Base-by-base conservation (phyloP, 1,140 invertebrate species). In the Xylocopa sonorina region DNA sequence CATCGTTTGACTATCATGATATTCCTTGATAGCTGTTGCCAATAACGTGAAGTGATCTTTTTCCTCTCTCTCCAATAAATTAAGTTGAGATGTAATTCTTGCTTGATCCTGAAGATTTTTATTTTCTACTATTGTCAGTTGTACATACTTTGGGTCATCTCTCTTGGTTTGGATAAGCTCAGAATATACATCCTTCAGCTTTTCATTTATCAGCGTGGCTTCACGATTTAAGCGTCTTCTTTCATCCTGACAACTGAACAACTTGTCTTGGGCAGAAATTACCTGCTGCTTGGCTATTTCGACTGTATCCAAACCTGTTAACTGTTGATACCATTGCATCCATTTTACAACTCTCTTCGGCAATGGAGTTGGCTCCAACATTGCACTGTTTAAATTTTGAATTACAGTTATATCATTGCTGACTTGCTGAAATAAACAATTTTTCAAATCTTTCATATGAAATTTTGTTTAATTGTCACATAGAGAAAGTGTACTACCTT, bases 21-120 rank as follows among this genome's bases (percentile, higher is more conserved):
- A 92, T 58, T 93, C 92, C 73, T 93, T 93, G 9, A 92, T 92
- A 5, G 91, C 90, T 6, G 91, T 93, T 27, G 91, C 83, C 32
- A 93, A 86, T 32, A 90, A 86, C 0, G 88, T 90, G 60, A 93
- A 93, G 67, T 91, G 76, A 78, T 93, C 90, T 5, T 87, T 85
- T 62, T 92, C 91, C 66, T 92, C 89, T 21, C 84, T 89, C 48
- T 93, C 92, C 7, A 91, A 69, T 27, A 89, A 80, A 29, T 64
- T 50, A 51, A 93, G 71, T n/a, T 89, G 69, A 5, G 85, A 69
- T 9, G 63, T 77, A 12, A 92, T 81, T 78, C 74, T 90, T 3
- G 60, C 48, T 41, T 92, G 89, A 24, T 93, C 91, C 53, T 92
- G 91, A 21, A 92, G 74, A 48, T 57, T 78, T 69, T 90, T 91